phyloP scores from a whole-genome alignment of 2,888 invertebrate species.

The Dysmachus trigonus region DNA sequence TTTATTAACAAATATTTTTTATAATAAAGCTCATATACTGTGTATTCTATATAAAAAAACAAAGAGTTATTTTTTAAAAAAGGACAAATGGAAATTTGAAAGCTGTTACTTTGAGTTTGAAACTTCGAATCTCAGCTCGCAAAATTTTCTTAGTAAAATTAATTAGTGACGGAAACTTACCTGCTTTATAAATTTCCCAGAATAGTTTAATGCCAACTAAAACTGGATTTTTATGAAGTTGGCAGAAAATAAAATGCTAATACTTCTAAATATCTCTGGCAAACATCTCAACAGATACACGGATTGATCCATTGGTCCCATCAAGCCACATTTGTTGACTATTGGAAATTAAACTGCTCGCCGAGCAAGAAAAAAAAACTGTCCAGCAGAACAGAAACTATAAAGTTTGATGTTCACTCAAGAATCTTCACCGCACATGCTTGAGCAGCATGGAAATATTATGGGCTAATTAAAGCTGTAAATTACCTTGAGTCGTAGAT shows the following conservation, averaged over 20 bases:
- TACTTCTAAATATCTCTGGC: not conserved
- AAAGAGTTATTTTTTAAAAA: not conserved
- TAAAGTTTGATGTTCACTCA: not conserved
- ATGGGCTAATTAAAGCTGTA: slow-evolving; percentile 33
- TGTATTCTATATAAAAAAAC: not conserved
- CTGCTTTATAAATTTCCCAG: not conserved
- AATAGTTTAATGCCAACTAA: not conserved
- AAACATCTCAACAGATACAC: not conserved
- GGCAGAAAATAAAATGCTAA: not conserved
- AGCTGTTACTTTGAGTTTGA: not conserved
- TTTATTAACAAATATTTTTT: no score
- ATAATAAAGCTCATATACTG: not conserved
- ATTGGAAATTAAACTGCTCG: not conserved
- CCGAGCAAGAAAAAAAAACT: not conserved
- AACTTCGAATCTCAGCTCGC: not conserved
- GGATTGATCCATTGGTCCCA: no score
- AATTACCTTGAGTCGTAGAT: not conserved
- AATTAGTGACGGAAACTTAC: not conserved
- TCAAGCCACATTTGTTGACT: not conserved
- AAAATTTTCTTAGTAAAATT: not conserved
- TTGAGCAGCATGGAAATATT: not conserved
- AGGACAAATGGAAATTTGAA: not conserved
- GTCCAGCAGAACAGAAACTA: not conserved
- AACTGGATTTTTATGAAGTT: not conserved
- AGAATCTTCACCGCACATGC: not conserved